Evolutionary conservation across 2,797 vertebrate species (phyloP).

Genomic region (Danio choprae): DNA sequence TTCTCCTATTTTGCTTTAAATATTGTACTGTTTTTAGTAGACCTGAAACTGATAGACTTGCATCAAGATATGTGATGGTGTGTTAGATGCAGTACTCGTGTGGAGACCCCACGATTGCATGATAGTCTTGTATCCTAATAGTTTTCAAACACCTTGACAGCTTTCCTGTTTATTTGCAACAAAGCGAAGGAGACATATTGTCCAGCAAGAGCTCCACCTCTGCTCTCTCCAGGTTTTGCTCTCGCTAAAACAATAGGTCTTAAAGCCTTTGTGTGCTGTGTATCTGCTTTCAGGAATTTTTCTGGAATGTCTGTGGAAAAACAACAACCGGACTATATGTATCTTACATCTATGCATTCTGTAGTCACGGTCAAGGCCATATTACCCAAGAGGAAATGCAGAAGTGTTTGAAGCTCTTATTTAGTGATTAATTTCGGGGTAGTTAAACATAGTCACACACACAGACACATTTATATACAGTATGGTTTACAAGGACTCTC

Average conservation of each 20-base stretch:
- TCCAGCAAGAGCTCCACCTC: constrained; percentile 56
- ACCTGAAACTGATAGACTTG: background rate
- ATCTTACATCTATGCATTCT: background rate
- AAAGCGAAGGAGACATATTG: constrained; percentile 68
- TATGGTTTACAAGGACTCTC: too few relatives aligned
- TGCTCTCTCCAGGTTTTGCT: constrained; percentile 3
- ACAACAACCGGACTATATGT: background rate
- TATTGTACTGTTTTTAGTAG: background rate
- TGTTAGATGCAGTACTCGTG: background rate
- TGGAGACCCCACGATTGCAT: constrained; percentile 3
- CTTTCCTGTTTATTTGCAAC: constrained; percentile 78
- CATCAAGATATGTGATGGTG: constrained; percentile 9
- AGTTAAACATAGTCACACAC: background rate
- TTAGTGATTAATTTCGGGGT: background rate
- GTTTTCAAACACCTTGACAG: constrained; percentile 70
- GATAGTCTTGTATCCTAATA: constrained; percentile 33
- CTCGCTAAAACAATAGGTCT: constrained; percentile 50
- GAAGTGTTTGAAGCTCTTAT: background rate
- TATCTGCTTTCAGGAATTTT: constrained; percentile 38
- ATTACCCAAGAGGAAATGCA: background rate
- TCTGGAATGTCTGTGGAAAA: constrained; percentile 40
- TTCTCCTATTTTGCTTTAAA: background rate
- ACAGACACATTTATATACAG: background rate
- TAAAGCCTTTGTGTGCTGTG: constrained; percentile 44
- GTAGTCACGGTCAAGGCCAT: constrained; percentile 18